Evolutionary conservation across 2,113 vertebrate species (phyloP).

Genomic region (Pelmatolapia mariae): DNA sequence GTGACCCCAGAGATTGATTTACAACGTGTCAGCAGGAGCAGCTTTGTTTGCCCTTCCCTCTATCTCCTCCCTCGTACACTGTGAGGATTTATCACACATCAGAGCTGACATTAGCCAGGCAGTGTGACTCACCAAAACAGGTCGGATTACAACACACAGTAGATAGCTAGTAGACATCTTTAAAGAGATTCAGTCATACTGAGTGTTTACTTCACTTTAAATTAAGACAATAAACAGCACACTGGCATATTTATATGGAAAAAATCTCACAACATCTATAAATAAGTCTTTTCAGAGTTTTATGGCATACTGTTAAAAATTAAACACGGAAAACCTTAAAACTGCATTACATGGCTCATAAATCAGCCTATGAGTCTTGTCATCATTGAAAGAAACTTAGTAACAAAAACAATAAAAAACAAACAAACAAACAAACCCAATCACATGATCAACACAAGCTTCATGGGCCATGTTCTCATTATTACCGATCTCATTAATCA

Average conservation of each 20-base stretch:
- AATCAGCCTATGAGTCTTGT: neutral
- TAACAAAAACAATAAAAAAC: neutral
- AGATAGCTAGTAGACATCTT: neutral
- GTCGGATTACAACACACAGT: slow-evolving; percentile 17
- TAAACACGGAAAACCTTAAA: neutral
- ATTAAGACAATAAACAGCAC: neutral
- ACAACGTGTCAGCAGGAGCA: slow-evolving; percentile 33
- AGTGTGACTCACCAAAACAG: slow-evolving; percentile 27
- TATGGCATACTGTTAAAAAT: neutral
- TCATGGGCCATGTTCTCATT: slow-evolving; percentile 11
- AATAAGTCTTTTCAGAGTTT: neutral
- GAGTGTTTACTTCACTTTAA: neutral
- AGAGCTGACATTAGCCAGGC: neutral
- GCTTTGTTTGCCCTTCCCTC: neutral
- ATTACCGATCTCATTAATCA: slow-evolving; percentile 35
- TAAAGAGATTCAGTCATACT: neutral
- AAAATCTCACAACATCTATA: neutral
- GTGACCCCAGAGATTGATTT: slow-evolving; percentile 57
- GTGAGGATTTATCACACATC: slow-evolving; percentile 37
- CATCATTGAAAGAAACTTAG: neutral
- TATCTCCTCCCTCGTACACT: neutral
- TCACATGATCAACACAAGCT: neutral
- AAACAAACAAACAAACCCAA: neutral
- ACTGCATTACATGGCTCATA: neutral
- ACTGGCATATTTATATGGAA: neutral